phyloP scores from a whole-genome alignment of 2,888 invertebrate genomes.

The Onchidella celtica region DNA sequence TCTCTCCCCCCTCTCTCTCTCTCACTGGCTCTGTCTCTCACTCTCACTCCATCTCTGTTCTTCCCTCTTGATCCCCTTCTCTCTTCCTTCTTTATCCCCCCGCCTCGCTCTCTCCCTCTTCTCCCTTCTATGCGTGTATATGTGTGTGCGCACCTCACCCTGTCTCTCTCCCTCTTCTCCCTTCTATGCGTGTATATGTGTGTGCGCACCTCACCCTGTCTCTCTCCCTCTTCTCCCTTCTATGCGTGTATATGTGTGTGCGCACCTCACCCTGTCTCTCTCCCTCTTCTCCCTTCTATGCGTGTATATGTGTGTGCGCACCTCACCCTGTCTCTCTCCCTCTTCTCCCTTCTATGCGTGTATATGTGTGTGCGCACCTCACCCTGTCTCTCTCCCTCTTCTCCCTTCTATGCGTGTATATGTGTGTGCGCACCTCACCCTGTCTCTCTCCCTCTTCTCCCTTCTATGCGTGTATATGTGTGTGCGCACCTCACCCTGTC shows the following conservation, averaged over 20 bases:
- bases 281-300: no score
- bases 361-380: neutral
- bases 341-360: no score
- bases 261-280: neutral
- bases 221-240: neutral
- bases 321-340: neutral
- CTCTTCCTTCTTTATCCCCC: no score
- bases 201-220: neutral
- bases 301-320: no score
- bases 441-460: neutral
- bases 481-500: neutral
- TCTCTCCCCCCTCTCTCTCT: neutral
- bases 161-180: neutral
- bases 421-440: no score
- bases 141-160: neutral
- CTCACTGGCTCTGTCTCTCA: no score
- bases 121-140: neutral
- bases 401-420: no score
- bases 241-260: no score
- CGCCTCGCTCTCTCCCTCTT: neutral
- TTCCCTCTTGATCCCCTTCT: no score
- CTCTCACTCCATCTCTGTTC: neutral
- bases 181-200: neutral
- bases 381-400: neutral
- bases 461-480: no score